Evolutionary conservation across 2,888 invertebrate species (phyloP), one percentile per base, ranked within the genome.

Genomic region (Pterostichus niger): DNA sequence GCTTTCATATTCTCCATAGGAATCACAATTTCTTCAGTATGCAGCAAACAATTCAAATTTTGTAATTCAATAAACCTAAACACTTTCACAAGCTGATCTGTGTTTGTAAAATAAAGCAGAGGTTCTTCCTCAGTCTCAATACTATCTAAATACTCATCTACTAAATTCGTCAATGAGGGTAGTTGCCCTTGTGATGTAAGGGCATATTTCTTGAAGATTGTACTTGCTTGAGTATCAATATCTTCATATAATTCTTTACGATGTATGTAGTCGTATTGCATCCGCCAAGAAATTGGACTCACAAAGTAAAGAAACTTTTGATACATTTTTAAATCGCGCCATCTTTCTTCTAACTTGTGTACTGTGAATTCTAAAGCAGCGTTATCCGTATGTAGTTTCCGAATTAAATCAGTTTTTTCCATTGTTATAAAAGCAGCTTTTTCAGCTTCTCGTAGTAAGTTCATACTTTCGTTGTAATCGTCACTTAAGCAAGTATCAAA

Each of bases 231-330:
- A 13, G 85, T 78, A 17, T 77, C 78, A 9, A 79, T 54, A n/a
- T 61, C 78, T 44, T 84, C 81, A 0, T 54, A 33, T 4, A 61
- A 49, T 49, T 77, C 71, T 49, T 11, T 40, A 4, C 76, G 44
- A 68, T 87, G 85, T 78, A 87, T 87, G 80, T 85, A 87, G 86
- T 93, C 92, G 85, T 93, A 89, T 84, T 90, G 88, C 54, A 88
- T 87, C 31, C 93, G 90, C 94, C 94, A 94, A 35, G 90, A 89
- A 56, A 92, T 90, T 0, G 94, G 94, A 52, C 94, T 93, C n/a
- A 94, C 88, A 86, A 92, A 91, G 87, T 92, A 93, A n/a, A 95
- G 89, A 89, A 94, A 94, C 86, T 92, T 91, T 78, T 94, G 94
- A 88, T 94, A 94, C 88, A 93, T 92, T 87, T 93, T 93, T 83